These are phyloP conservation scores for Theocolax elegans DNA, from an alignment of 1,140 invertebrate species.

Conservation along the genomic window DNA sequence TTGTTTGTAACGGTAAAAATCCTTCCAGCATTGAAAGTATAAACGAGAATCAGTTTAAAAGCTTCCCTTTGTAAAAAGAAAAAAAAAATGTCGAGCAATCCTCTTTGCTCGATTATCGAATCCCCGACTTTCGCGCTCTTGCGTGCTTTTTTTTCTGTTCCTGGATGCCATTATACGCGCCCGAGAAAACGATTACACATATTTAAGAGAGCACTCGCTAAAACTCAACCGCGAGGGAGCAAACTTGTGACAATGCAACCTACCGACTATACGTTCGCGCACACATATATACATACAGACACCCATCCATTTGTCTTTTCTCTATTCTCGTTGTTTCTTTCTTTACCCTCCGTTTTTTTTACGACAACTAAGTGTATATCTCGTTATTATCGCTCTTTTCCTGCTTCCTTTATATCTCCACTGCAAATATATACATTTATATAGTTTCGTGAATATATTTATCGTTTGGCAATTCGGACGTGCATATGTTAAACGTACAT, in stretches of 20 bases:
- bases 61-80: neutral
- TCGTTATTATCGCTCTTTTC: constrained; percentile 19
- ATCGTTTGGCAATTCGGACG: no score
- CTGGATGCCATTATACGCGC: neutral
- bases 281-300: no score
- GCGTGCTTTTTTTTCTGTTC: no score
- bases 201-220: constrained; percentile 11
- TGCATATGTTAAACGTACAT: no score
- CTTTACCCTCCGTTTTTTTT: constrained; percentile 4
- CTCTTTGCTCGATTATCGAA: neutral
- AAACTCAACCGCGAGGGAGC: constrained; percentile 56
- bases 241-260: constrained; percentile 17
- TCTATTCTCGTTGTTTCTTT: neutral
- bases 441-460: no score
- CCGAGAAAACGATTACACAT: constrained; percentile 46
- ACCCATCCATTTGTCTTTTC: neutral
- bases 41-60: neutral
- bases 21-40: no score
- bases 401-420: no score
- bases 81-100: neutral
- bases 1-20: no score
- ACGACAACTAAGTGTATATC: neutral
- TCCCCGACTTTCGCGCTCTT: neutral
- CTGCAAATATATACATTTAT: no score
- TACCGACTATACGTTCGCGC: constrained; percentile 46